phyloP scores from a whole-genome alignment of 2,888 invertebrate genomes.

The Xylophagus ater region DNA sequence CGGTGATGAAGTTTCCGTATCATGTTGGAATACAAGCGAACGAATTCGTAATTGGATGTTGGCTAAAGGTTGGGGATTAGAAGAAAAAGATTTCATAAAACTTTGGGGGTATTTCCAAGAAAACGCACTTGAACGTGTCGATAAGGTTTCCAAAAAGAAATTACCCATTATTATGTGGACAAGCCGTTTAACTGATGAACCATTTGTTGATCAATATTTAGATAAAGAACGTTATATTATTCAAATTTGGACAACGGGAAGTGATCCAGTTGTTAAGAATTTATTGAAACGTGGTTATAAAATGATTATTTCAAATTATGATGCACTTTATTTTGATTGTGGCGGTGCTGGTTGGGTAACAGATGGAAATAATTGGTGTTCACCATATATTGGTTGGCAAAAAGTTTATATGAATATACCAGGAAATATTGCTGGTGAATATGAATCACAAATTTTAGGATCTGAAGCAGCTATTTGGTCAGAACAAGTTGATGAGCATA shows the following conservation, averaged over 20 bases:
- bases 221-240: conserved; percentile 67
- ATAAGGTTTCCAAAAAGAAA: conserved; percentile 38
- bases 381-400: conserved; percentile 85
- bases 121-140: conserved; percentile 30
- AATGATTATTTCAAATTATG: conserved; percentile 76
- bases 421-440: conserved; percentile 44
- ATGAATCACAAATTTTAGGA: conserved; percentile 48
- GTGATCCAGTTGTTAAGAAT: conserved; percentile 51
- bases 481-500: conserved; percentile 63
- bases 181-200: conserved; percentile 59
- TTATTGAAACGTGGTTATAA: conserved; percentile 61
- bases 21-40: conserved; percentile 66
- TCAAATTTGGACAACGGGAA: conserved; percentile 67
- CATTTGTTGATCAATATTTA: conserved; percentile 52
- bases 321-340: conserved; percentile 76
- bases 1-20: conserved; percentile 60
- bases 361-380: conserved; percentile 76
- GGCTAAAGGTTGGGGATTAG: conserved; percentile 50
- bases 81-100: conserved; percentile 49
- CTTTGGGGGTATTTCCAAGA: conserved; percentile 67
- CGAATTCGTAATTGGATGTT: conserved; percentile 59
- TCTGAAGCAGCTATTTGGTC: conserved; percentile 79
- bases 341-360: conserved; percentile 76
- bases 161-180: conserved; percentile 69
- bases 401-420: conserved; percentile 71